Percentiles rank a stretch among this genome's conserved stretches.
Conservation (phyloP, 1,140 invertebrate species). For the Vollenhovia emeryi region DNA sequence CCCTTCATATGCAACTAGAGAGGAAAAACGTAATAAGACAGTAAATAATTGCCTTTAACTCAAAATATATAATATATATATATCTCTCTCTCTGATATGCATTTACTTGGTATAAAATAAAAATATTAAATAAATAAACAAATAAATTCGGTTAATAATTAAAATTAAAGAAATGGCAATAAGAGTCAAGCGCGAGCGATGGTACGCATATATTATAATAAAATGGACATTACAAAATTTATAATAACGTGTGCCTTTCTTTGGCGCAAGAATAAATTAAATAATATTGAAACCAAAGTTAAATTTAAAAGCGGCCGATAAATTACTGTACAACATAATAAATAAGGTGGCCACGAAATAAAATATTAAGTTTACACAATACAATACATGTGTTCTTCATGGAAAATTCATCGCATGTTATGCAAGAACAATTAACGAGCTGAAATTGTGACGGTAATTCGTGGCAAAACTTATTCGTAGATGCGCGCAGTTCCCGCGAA, state of each 20-base stretch:
- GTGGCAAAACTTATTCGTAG: not conserved
- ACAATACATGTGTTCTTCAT: not conserved
- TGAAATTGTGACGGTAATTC: not conserved
- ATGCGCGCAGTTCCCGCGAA: not conserved
- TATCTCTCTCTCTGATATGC: not conserved
- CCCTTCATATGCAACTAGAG: not conserved
- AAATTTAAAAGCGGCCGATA: too few relatives aligned
- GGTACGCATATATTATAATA: too few relatives aligned
- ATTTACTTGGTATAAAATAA: not conserved
- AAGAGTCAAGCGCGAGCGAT: too few relatives aligned
- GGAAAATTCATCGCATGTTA: not conserved
- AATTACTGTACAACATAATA: too few relatives aligned
- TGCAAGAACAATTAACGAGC: not conserved
- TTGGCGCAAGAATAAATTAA: too few relatives aligned
- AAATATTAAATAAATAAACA: conserved; percentile 4
- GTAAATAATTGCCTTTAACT: not conserved
- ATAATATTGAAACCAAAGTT: too few relatives aligned
- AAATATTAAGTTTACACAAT: not conserved
- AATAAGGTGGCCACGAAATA: too few relatives aligned
- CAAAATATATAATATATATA: not conserved
- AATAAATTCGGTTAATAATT: too few relatives aligned
- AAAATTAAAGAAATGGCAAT: too few relatives aligned
- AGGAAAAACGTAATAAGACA: not conserved
- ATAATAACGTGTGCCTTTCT: too few relatives aligned
- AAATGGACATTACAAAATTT: too few relatives aligned